Evolutionary conservation across 2,113 vertebrate genomes (phyloP).

Genomic region (Kryptolebias marmoratus): DNA sequence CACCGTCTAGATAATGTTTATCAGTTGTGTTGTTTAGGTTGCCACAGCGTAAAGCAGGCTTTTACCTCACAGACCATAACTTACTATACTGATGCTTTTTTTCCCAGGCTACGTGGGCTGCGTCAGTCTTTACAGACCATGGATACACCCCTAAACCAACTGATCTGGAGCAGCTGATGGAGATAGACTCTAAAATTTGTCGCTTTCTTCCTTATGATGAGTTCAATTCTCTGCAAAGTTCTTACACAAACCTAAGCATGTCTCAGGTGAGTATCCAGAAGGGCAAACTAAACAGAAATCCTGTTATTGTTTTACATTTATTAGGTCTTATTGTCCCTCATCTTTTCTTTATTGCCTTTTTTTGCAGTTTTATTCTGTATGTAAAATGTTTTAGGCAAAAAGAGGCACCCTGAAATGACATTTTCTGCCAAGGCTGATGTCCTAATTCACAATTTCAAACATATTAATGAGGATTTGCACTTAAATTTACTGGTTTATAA

Average conservation of each 20-base stretch:
- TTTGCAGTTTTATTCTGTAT: not conserved
- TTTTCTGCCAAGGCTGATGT: too few relatives aligned
- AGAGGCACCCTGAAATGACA: too few relatives aligned
- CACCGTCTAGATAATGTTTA: conserved; percentile 4
- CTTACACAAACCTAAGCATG: conserved; percentile 47
- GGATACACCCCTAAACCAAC: conserved; percentile 82
- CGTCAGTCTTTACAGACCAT: conserved; percentile 73
- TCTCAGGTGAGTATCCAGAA: conserved; percentile 66
- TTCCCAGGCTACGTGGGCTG: conserved; percentile 73
- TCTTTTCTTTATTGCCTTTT: not conserved
- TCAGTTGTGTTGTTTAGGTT: conserved; percentile 16
- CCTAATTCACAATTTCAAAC: too few relatives aligned
- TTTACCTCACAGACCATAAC: not conserved
- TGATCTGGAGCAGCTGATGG: conserved; percentile 82
- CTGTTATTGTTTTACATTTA: too few relatives aligned
- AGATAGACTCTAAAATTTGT: conserved; percentile 87
- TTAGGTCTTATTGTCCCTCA: not conserved
- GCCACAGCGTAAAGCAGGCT: conserved; percentile 23
- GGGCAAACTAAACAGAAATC: not conserved
- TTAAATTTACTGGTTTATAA: conserved; percentile 25
- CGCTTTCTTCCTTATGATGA: conserved; percentile 69
- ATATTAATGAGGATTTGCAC: too few relatives aligned
- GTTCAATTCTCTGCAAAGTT: conserved; percentile 56
- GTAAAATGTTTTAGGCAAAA: not conserved
- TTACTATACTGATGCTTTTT: conserved; percentile 30